Evolutionary conservation across 2,888 invertebrate genomes (phyloP).

Genomic region (Lycocerus yunnanus): DNA sequence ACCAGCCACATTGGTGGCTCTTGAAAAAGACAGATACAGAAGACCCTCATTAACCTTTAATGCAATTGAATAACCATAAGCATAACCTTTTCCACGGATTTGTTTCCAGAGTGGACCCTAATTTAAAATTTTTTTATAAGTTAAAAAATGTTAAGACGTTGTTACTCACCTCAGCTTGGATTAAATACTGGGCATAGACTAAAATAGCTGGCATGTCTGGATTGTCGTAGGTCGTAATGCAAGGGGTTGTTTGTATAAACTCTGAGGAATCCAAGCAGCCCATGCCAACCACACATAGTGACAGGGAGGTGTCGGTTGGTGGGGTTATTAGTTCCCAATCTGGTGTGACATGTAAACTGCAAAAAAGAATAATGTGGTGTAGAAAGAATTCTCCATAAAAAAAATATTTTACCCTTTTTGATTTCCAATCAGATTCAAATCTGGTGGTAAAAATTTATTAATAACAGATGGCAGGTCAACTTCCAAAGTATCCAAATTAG

Average conservation of each 20-base stretch:
- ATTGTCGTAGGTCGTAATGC: slow-evolving; percentile 66
- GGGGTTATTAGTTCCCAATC: slow-evolving; percentile 55
- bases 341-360: slow-evolving; percentile 48
- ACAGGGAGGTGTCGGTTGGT: slow-evolving; percentile 49
- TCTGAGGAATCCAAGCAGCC: slow-evolving; percentile 83
- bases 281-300: slow-evolving; percentile 75
- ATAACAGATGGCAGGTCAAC: slow-evolving; percentile 56
- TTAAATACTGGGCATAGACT: slow-evolving; percentile 84
- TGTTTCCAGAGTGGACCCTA: slow-evolving; percentile 88
- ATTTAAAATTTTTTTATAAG: neutral
- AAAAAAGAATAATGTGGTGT: neutral
- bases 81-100: slow-evolving; percentile 83
- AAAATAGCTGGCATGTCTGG: slow-evolving; percentile 73
- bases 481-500: slow-evolving; percentile 66
- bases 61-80: slow-evolving; percentile 77
- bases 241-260: slow-evolving; percentile 69
- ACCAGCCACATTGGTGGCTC: slow-evolving; percentile 76
- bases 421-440: slow-evolving; percentile 6
- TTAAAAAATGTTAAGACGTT: neutral
- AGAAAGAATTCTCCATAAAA: neutral
- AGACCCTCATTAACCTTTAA: slow-evolving; percentile 70
- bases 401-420: slow-evolving; percentile 19
- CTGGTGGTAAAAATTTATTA: slow-evolving; percentile 36
- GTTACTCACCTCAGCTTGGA: slow-evolving; percentile 75
- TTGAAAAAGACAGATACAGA: slow-evolving; percentile 72